phyloP scores from a whole-genome alignment of 1,140 invertebrate species.

The Philotrypesis tridentata region DNA sequence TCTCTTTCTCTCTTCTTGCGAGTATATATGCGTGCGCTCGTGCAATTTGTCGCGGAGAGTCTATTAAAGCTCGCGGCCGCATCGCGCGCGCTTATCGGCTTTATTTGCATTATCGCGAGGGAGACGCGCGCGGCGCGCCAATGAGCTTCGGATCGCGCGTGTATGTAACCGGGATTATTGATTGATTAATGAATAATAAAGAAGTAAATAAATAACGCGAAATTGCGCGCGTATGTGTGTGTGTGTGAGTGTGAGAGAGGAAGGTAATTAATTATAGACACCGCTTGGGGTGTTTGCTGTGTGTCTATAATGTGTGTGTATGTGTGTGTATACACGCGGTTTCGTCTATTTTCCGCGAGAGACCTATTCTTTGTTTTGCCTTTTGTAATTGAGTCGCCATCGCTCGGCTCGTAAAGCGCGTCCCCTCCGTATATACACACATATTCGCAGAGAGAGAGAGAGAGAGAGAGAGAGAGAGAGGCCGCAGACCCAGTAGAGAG shows the following conservation, averaged over 20 bases:
- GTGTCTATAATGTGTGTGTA: no score
- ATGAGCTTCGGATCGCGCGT: constrained; percentile 11
- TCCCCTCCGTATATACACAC: no score
- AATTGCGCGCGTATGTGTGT: background rate
- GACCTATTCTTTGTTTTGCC: background rate
- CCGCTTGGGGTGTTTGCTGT: background rate
- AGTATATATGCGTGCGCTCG: constrained; percentile 18
- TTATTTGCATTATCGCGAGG: constrained; percentile 44
- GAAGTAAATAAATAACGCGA: constrained; percentile 16
- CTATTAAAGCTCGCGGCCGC: constrained; percentile 34
- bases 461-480: no score
- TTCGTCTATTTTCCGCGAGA: background rate
- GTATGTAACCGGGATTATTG: constrained; percentile 18
- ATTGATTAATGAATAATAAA: constrained; percentile 49
- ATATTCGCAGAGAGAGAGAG: no score
- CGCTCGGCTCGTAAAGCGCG: constrained; percentile 25
- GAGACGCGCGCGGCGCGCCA: constrained; percentile 7
- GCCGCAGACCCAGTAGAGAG: no score
- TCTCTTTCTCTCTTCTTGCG: no score
- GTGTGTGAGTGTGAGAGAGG: background rate
- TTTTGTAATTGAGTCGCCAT: constrained; percentile 7
- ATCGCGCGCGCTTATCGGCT: constrained; percentile 32
- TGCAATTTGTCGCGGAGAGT: constrained; percentile 43
- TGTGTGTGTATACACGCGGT: background rate
- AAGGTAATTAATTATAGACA: constrained; percentile 43